A percentile compares a stretch with the other conserved stretches of the same genome.
These are phyloP conservation scores for Planococcus citri DNA, from an alignment of 1,140 invertebrate genomes.

Conservation along the genomic window DNA sequence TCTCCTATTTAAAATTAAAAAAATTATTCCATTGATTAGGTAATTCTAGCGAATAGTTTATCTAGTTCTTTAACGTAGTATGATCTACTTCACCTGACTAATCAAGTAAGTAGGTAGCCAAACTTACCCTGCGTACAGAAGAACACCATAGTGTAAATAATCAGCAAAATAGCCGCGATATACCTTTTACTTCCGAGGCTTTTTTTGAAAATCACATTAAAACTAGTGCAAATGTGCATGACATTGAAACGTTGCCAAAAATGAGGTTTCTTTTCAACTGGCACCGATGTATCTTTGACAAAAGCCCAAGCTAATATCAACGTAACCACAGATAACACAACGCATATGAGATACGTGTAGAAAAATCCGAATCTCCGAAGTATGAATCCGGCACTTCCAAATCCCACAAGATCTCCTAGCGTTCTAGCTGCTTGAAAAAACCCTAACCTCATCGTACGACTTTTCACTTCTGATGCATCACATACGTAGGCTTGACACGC, in stretches of 20 bases:
- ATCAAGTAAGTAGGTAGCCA: too few species aligned
- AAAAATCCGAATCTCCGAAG: neutral
- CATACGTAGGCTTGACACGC: neutral
- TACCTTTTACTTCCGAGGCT: neutral
- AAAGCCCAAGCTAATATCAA: neutral
- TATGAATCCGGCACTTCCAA: neutral
- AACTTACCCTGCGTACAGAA: neutral
- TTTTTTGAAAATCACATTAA: neutral
- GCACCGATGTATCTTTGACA: neutral
- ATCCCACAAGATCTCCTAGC: neutral
- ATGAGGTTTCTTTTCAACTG: neutral
- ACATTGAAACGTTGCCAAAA: neutral
- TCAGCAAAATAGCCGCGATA: neutral
- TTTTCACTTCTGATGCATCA: neutral
- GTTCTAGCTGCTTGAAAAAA: neutral
- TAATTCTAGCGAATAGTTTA: neutral
- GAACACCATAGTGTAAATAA: neutral
- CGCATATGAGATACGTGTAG: neutral
- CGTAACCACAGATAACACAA: neutral
- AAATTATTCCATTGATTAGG: too few species aligned
- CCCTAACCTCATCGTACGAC: neutral
- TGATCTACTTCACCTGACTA: too few species aligned
- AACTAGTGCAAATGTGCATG: neutral
- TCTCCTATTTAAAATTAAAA: too few species aligned
- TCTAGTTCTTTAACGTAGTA: neutral